Conservation (phyloP, 2,797 vertebrate genomes). For the Poeciliopsis turneri region DNA sequence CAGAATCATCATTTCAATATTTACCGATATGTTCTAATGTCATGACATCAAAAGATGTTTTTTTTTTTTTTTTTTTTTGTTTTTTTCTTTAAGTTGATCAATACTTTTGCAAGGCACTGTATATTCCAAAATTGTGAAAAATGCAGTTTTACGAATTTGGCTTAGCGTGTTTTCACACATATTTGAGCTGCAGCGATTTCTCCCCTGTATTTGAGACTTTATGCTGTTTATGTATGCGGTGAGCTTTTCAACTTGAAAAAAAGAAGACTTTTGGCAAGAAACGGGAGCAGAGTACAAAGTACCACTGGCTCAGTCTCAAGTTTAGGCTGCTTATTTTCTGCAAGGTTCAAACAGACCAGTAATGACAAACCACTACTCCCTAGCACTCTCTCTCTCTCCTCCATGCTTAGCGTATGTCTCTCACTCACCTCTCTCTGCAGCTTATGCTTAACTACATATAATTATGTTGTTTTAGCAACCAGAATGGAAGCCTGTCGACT, state of each 20-base stretch:
- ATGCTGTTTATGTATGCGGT: conserved; percentile 66
- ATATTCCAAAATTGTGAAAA: background rate
- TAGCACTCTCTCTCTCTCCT: conserved; percentile 56
- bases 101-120: background rate
- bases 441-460: conserved; percentile 78
- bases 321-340: conserved; percentile 75
- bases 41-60: background rate
- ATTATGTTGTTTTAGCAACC: conserved; percentile 82
- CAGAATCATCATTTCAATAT: no score
- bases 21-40: background rate
- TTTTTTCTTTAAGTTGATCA: background rate
- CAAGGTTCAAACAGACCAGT: conserved; percentile 82
- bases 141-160: background rate
- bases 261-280: conserved; percentile 62
- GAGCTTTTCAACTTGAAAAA: conserved; percentile 58
- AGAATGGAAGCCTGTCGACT: conserved; percentile 61
- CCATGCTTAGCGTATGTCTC: conserved; percentile 51
- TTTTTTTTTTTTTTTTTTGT: background rate
- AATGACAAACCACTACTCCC: conserved; percentile 80
- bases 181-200: conserved; percentile 56
- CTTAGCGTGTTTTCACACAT: conserved; percentile 20
- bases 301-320: conserved; percentile 55
- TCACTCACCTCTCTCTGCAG: conserved; percentile 51
- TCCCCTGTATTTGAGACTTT: conserved; percentile 48
- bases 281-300: conserved; percentile 42